Evolutionary conservation across 1,140 invertebrate species (phyloP), one percentile per base, ranked within the genome.

Genomic region (Trichoplusia ni): DNA sequence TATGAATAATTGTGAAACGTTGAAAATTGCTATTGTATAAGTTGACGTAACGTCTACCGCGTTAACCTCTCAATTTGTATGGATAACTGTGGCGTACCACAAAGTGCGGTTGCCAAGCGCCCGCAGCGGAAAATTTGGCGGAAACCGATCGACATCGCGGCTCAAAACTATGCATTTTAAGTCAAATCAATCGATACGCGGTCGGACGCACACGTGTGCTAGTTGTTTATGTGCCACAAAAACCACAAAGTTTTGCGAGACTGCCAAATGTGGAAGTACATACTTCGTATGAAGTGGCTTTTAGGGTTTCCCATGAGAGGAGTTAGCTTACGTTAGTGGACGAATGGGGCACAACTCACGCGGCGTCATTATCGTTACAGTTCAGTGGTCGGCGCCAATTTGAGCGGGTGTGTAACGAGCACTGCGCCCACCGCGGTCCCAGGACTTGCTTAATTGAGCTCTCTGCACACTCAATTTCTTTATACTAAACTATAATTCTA

Each of bases 171-270:
- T 84, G 78, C 74, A 82, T 83, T 87, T 85, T 85, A 85, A 86
- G 81, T 82, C 68, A 78, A 77, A 83, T 84, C 78, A 83, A 89
- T 88, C 81, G 82, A 84, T 84, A 80, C 75, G 78, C 73, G 82
- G 81, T 81, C 66, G 67, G 75, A 69, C 73, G 64, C 71, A 66
- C 82, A 82, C 79, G 79, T 77, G 79, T 80, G 79, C 69, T 74
- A 68, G 72, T 86, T 86, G 84, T 87, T 90, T 90, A 90, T 90
- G 85, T 75, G 64, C 82, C 84, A 66, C 85, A 88, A 82, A 86
- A 84, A 81, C 87, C 87, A 75, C 82, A 64, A 76, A 80, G 71
- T 85, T 83, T 82, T 83, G 82, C 69, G 77, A 71, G 69, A 79
- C 73, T 85, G 85, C 85, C 84, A 90, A 88, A 84, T 81, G 77